Evolutionary conservation across 2,888 invertebrate genomes (phyloP).

Genomic region (Lasioglossum vierecki): DNA sequence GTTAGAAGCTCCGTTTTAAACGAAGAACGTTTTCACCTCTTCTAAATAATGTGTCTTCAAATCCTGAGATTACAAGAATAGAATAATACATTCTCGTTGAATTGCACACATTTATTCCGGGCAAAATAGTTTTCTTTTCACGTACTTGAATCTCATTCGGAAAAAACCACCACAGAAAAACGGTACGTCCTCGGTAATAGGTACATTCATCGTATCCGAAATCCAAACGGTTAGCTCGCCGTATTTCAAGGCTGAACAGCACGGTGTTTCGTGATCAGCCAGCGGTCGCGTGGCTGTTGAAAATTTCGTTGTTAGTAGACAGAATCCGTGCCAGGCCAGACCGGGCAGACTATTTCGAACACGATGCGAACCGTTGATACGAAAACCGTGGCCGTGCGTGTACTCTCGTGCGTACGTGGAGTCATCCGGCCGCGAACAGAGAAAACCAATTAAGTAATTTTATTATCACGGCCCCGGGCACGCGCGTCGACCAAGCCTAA

Average conservation of each 20-base stretch:
- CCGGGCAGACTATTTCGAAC: constrained; percentile 50
- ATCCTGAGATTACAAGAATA: too few species aligned
- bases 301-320: constrained; percentile 41
- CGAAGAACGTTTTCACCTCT: too few species aligned
- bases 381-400: background rate
- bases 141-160: too few species aligned
- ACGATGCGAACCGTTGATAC: constrained; percentile 4
- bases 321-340: constrained; percentile 53
- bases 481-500: background rate
- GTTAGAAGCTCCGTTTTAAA: too few species aligned
- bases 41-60: too few species aligned
- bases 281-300: constrained; percentile 44
- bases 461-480: background rate
- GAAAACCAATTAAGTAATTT: constrained; percentile 6
- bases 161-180: too few species aligned
- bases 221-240: background rate
- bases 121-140: too few species aligned
- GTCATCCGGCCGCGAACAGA: background rate
- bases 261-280: constrained; percentile 42
- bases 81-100: too few species aligned
- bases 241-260: constrained; percentile 35
- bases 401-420: background rate
- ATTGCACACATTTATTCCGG: too few species aligned
- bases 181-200: too few species aligned
- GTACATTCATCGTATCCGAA: background rate